A percentile compares a stretch with the other conserved stretches of the same genome.
Evolutionary conservation across 2,113 vertebrate species (phyloP).

Genomic region (Choloepus hoffmanni): DNA sequence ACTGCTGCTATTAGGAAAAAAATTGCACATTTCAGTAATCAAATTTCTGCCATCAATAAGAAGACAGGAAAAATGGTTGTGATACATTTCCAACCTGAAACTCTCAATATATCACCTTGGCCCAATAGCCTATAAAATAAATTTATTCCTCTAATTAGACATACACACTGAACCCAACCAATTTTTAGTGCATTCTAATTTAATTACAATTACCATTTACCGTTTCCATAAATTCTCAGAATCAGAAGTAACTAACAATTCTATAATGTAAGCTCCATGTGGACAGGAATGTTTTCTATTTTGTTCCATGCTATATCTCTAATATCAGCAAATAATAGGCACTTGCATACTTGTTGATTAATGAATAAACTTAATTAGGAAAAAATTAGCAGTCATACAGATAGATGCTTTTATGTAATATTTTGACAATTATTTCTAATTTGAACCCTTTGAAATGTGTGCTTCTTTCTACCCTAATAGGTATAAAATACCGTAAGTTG

Average conservation of each 20-base stretch:
- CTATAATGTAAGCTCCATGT: neutral
- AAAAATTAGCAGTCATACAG: constrained; percentile 17
- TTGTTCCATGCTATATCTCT: neutral
- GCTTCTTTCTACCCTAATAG: neutral
- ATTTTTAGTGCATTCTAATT: constrained; percentile 1
- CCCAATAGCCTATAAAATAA: neutral
- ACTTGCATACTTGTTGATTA: neutral
- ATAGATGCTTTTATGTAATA: neutral
- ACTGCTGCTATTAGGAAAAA: neutral
- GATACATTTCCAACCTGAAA: neutral
- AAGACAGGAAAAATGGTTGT: neutral
- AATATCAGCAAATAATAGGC: neutral
- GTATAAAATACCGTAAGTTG: constrained; percentile 31
- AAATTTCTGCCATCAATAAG: constrained; percentile 5
- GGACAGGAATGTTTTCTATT: neutral
- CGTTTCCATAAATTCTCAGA: constrained; percentile 22
- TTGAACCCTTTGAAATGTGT: neutral
- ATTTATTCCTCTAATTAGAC: constrained; percentile 3
- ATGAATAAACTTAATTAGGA: neutral
- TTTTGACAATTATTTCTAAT: constrained; percentile 5
- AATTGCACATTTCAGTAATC: neutral
- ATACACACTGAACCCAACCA: neutral
- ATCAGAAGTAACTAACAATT: neutral
- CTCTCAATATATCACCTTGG: neutral
- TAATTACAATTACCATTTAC: constrained; percentile 2